Base-by-base conservation (phyloP, 1,140 invertebrate species). In the Drosophila eugracilis region DNA sequence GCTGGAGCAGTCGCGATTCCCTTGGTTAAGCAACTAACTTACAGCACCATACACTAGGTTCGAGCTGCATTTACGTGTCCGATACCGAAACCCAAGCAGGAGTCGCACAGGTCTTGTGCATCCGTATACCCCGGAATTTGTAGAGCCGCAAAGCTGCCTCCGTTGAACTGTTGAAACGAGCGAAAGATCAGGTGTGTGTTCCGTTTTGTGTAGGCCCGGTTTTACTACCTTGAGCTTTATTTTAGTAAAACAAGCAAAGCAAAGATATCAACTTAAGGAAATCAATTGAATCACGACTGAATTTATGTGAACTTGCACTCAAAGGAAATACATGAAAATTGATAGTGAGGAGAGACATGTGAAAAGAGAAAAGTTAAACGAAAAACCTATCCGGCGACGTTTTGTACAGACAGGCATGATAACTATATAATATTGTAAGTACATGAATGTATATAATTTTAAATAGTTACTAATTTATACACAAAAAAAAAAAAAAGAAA, bases 221-320 rank as follows among this genome's bases (percentile, higher is more conserved):
- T 67, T 79, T 66, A 69, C 54, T 66, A 85, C 54, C 54, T 81
- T 77, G 81, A 86, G 81, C 81, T 86, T 86, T 86, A 80, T 85
- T 80, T 86, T 80, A 52, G 28, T 47, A 32, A 37, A 47, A 58
- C 44, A 34, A 60, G 45, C 41, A 60, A 72, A 52, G 26, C 22
- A 53, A 58, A 41, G 59, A 57, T 65, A 37, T 57, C 48, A 69
- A 50, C 71, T 54, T 58, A 52, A 69, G 54, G 42, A 57, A 77
- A 72, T 52, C 42, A 58, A 81, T 74, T 86, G 66, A 81, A 86
- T 86, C 78, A 86, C 81, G 81, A 86, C 81, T 86, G 81, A 86
- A 86, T 86, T 86, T 88, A 78, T 86, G 83, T 86, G 67, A 85
- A 84, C 47, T 77, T 74, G 80, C 80, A 85, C 77, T 80, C 71